Base-by-base conservation (phyloP, 2,888 invertebrate species). In the Xylocampa areola region DNA sequence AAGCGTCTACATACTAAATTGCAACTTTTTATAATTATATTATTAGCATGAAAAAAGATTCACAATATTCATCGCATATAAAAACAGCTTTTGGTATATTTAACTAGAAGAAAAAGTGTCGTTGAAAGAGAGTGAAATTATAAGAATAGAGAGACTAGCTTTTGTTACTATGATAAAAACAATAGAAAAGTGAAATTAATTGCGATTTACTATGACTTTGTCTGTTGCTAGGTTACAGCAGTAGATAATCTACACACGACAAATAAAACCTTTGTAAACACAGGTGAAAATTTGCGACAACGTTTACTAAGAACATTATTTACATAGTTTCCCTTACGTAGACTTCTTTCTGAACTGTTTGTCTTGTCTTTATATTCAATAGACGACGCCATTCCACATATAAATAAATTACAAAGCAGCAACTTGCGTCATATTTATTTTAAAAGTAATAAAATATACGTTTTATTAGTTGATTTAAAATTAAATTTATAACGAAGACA, bases 401-500 rank as follows among this genome's bases (percentile, higher is more conserved):
- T 33, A 29, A 37, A 14, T 30, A 37, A 8, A 21, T 35, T 27
- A 39, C 5, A 17, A 21, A 1, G n/a, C 13, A n/a, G 16, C 11
- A 30, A 27, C 27, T 4, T 29, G 19, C 25, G 7, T 36, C 25
- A 27, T 10, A 11, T 14, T 32, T 13, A 45, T 36, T 48, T 40
- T 25, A 25, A 45, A 47, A 29, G 4, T 25, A 36, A 48, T 33
- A 17, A 60, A 37, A 33, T 43, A 39, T 48, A 7, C 7, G 47
- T 37, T 17, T 19, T 33, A 36, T 44, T 37, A 41, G 27, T 60
- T 23, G 21, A 45, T 60, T 61, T 48, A 29, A 62, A 52, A 53
- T 58, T 43, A 52, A 61, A 61, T 54, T 49, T 54, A 68, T 66
- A 70, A 69, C 72, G 71, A 73, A 75, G 68, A 66, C 59, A 69